These are phyloP conservation scores for Tetragonula clypearis DNA, from an alignment of 1,140 invertebrate species.

Conservation along the genomic window DNA sequence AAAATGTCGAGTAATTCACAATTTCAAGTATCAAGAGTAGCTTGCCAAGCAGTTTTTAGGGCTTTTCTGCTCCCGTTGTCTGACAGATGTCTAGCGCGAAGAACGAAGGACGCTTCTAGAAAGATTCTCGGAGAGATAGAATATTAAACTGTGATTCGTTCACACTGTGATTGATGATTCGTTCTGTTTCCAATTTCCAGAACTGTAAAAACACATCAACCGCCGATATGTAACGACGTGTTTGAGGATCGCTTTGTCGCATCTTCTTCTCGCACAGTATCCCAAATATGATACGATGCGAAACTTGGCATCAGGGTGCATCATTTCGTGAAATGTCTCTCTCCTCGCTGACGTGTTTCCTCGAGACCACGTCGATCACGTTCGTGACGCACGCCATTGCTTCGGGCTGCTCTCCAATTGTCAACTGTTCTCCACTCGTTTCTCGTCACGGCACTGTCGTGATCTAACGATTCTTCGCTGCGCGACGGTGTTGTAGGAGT, in stretches of 20 bases:
- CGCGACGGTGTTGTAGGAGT: not conserved
- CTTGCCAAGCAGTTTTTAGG: not conserved
- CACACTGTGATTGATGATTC: too few relatives aligned
- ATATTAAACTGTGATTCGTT: too few relatives aligned
- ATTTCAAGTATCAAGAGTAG: not conserved
- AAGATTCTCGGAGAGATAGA: not conserved
- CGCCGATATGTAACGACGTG: not conserved
- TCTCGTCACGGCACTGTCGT: conserved; percentile 9
- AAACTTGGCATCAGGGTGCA: conserved; percentile 28
- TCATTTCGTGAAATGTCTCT: conserved; percentile 28
- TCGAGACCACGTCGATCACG: not conserved
- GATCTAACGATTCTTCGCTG: not conserved
- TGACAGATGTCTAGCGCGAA: not conserved
- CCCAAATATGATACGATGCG: not conserved
- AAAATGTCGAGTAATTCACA: too few relatives aligned
- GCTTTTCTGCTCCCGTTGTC: too few relatives aligned
- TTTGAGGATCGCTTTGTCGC: not conserved
- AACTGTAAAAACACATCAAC: not conserved
- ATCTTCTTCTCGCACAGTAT: not conserved
- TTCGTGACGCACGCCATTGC: not conserved
- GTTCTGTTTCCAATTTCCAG: not conserved
- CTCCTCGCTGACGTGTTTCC: conserved; percentile 24
- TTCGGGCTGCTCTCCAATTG: not conserved
- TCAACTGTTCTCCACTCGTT: not conserved
- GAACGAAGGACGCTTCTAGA: not conserved